Evolutionary conservation across 2,888 invertebrate genomes (phyloP).

Genomic region (Cheilosia grossa): DNA sequence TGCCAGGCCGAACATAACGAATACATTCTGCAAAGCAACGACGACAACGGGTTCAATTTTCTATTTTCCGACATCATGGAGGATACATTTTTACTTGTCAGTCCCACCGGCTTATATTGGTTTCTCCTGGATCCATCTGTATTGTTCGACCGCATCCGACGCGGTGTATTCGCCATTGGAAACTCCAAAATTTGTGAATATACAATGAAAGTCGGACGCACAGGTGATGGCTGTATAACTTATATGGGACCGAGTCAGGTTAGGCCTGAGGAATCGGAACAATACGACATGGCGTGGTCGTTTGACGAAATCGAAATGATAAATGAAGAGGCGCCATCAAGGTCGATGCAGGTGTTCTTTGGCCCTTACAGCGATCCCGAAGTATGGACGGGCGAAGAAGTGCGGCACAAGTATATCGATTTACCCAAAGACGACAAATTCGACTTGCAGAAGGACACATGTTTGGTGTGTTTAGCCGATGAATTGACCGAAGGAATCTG

Average conservation of each 20-base stretch:
- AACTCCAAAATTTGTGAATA: slow-evolving; percentile 66
- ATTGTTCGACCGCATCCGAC: slow-evolving; percentile 12
- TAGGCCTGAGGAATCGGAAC: neutral
- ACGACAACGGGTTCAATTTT: slow-evolving; percentile 68
- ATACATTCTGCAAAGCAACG: slow-evolving; percentile 54
- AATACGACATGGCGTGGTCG: slow-evolving; percentile 13
- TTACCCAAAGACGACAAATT: neutral
- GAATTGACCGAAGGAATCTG: neutral
- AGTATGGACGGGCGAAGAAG: neutral
- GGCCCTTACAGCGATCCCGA: neutral
- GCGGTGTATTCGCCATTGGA: slow-evolving; percentile 75
- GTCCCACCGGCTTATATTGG: slow-evolving; percentile 70
- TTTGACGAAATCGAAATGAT: neutral
- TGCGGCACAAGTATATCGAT: neutral
- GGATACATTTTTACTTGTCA: slow-evolving; percentile 63
- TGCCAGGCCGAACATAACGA: slow-evolving; percentile 57
- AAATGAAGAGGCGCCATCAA: neutral
- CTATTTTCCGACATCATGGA: slow-evolving; percentile 60
- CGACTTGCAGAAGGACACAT: neutral
- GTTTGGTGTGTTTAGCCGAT: neutral
- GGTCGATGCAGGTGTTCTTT: slow-evolving; percentile 8
- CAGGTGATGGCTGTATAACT: slow-evolving; percentile 5
- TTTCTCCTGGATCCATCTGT: slow-evolving; percentile 37
- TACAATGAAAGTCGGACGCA: slow-evolving; percentile 64
- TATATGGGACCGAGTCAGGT: slow-evolving; percentile 9